phyloP scores from a whole-genome alignment of 35 echinoderm and acorn worm genomes.

The Heliocidaris tuberculata region DNA sequence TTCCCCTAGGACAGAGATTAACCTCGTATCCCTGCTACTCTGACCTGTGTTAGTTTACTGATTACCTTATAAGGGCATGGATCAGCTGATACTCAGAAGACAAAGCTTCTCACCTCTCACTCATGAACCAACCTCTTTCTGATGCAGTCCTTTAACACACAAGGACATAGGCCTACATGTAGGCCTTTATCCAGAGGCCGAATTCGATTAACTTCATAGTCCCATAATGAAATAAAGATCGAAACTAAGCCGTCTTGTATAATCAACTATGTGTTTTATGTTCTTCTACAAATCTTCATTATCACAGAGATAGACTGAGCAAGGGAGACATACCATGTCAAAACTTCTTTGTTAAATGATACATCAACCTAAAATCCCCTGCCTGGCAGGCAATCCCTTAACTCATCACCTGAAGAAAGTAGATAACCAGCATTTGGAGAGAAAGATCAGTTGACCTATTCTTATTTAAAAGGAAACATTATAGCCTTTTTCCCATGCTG shows the following conservation, averaged over 20 bases:
- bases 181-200: background rate
- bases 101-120: background rate
- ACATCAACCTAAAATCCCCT: background rate
- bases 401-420: background rate
- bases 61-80: constrained; percentile 37
- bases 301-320: background rate
- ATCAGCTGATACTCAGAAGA: background rate
- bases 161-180: no score
- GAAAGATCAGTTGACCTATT: background rate
- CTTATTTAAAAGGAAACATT: no score
- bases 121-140: no score
- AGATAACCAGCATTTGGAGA: background rate
- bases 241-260: background rate
- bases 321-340: background rate
- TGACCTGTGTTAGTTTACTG: background rate
- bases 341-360: background rate
- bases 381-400: background rate
- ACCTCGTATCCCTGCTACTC: background rate
- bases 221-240: background rate
- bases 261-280: background rate
- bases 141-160: background rate
- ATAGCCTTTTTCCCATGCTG: background rate
- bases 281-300: background rate
- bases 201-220: background rate
- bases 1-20: constrained; percentile 14